Conservation (phyloP, 1,140 invertebrate genomes). For the Batillaria attramentaria region DNA sequence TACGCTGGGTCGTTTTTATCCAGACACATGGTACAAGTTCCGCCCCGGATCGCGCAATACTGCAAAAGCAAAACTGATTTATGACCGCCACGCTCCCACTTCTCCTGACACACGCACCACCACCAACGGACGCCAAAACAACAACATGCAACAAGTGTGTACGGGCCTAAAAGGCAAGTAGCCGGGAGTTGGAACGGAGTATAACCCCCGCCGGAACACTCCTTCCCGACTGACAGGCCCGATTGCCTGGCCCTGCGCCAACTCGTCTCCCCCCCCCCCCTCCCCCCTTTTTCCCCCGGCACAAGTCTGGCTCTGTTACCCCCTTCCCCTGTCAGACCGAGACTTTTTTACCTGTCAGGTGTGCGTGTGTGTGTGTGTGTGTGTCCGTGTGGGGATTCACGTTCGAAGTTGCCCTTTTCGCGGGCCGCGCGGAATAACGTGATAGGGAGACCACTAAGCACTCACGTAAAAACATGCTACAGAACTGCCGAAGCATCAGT, state of each 20-base stretch:
- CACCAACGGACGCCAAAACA: neutral
- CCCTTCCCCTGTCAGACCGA: neutral
- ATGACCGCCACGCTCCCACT: neutral
- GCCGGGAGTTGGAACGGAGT: neutral
- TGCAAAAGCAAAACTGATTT: constrained; percentile 1
- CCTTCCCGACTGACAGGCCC: neutral
- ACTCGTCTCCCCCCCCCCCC: neutral
- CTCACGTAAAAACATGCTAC: no score
- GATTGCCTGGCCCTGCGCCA: neutral
- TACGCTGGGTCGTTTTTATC: no score
- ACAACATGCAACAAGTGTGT: no score
- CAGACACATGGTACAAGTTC: no score
- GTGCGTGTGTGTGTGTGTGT: constrained; percentile 12
- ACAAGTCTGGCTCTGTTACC: neutral
- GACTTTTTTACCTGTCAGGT: neutral
- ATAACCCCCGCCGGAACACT: neutral
- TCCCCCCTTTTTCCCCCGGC: neutral
- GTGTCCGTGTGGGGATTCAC: no score
- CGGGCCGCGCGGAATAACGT: no score
- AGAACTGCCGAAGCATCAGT: no score
- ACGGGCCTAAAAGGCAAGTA: no score
- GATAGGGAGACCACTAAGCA: no score
- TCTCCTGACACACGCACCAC: no score
- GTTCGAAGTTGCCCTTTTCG: no score
- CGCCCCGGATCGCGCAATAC: no score